phyloP scores from a whole-genome alignment of 2,113 vertebrate species.

The Lutjanus erythropterus region DNA sequence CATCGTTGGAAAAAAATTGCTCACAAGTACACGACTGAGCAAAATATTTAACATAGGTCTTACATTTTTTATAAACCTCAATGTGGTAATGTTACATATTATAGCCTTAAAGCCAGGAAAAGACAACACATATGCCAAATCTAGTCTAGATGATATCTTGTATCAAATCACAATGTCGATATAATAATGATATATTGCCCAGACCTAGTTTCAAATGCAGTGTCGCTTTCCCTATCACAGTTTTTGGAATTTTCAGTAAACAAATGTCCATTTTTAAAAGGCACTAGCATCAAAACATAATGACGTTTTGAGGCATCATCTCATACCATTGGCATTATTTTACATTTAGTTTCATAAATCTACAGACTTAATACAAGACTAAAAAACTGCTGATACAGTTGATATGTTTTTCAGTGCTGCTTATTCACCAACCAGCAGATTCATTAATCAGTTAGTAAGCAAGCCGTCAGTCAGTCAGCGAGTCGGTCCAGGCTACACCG shows the following conservation, averaged over 20 bases:
- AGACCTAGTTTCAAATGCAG: background rate
- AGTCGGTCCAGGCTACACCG: constrained; percentile 39
- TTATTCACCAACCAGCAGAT: constrained; percentile 35
- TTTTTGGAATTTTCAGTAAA: background rate
- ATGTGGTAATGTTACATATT: no score
- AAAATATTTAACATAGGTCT: no score
- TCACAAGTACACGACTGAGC: no score
- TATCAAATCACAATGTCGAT: no score
- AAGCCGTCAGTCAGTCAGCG: constrained; percentile 19
- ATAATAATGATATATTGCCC: no score
- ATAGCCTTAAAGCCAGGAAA: no score
- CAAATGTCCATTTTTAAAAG: background rate
- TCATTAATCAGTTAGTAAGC: constrained; percentile 25
- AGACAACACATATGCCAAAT: no score
- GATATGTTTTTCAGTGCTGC: constrained; percentile 43
- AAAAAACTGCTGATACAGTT: constrained; percentile 5
- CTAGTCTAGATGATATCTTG: no score
- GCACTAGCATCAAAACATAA: no score
- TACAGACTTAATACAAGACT: constrained; percentile 14
- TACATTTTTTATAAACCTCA: no score
- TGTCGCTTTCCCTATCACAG: background rate
- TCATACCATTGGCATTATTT: background rate
- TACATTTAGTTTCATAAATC: background rate
- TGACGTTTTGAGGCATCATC: background rate
- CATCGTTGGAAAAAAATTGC: no score